These are phyloP conservation scores for Holothuria leucospilota DNA, from an alignment of 53 echinoderm and acorn worm species.

Conservation along the genomic window DNA sequence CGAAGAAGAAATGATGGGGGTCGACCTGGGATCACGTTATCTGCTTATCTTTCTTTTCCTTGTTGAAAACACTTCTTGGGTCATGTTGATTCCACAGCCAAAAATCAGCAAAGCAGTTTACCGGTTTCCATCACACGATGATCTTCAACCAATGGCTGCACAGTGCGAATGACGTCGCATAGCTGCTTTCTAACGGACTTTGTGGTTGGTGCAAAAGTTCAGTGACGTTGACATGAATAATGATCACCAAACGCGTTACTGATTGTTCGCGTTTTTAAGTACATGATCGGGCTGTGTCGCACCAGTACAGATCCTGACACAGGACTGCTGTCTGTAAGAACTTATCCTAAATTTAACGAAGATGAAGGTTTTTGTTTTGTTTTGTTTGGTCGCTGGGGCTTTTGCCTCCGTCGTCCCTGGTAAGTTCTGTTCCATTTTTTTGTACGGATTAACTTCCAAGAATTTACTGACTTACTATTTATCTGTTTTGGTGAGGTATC, in stretches of 20 bases:
- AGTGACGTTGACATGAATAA: not conserved
- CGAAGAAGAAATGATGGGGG: not conserved
- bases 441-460: too few relatives aligned
- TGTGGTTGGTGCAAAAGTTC: conserved; percentile 7
- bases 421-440: not conserved
- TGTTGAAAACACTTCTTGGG: not conserved
- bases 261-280: not conserved
- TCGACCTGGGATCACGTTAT: not conserved
- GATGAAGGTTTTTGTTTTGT: conserved; percentile 17
- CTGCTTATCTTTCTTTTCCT: not conserved
- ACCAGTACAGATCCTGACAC: not conserved
- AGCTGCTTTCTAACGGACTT: conserved; percentile 5
- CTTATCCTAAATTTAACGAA: not conserved
- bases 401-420: conserved; percentile 1
- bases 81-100: not conserved
- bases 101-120: too few relatives aligned
- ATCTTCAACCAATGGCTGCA: conserved; percentile 2
- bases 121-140: not conserved
- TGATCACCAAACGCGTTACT: not conserved
- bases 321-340: conserved; percentile 8
- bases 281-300: not conserved
- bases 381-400: conserved; percentile 21
- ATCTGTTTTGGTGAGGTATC: too few relatives aligned
- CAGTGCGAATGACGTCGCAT: not conserved
- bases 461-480: too few relatives aligned